Percentiles rank a stretch among this genome's conserved stretches.
These are phyloP conservation scores for Standfussiana lucernea DNA, from an alignment of 2,888 invertebrate species.

Conservation along the genomic window DNA sequence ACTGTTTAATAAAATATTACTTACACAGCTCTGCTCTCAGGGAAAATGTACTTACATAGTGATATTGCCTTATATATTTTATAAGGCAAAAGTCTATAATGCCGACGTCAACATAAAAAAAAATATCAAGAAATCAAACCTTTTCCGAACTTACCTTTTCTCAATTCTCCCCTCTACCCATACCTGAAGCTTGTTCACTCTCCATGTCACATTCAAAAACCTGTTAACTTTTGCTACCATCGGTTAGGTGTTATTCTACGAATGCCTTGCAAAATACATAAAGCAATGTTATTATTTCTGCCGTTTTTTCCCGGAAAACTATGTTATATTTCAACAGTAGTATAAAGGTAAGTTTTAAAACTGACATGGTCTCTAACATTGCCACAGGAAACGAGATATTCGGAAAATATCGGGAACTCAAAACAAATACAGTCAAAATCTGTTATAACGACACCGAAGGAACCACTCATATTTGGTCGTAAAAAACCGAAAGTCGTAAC, in stretches of 20 bases:
- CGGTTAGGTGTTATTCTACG: rapidly evolving
- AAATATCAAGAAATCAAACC: background rate
- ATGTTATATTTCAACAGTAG: background rate
- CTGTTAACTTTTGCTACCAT: background rate
- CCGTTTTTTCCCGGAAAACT: background rate
- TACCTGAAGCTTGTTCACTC: too few relatives aligned
- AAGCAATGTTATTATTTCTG: slow-evolving; percentile 9
- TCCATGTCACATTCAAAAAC: background rate
- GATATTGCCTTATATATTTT: slow-evolving; percentile 21
- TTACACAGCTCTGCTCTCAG: background rate
- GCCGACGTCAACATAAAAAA: background rate
- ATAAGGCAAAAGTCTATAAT: background rate
- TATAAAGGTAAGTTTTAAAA: too few relatives aligned
- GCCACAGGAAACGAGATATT: too few relatives aligned
- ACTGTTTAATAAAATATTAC: background rate
- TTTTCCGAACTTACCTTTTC: background rate
- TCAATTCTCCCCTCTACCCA: background rate
- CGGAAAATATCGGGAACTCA: too few relatives aligned
- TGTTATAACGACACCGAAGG: too few relatives aligned
- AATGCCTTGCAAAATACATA: slow-evolving; percentile 28
- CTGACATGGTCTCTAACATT: too few relatives aligned
- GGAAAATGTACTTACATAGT: background rate
- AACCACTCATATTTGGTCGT: too few relatives aligned
- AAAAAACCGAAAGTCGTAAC: too few relatives aligned
- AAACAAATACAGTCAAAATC: too few relatives aligned